Conservation (phyloP, 2,797 vertebrate genomes). For the Brachyalestes nurse region DNA sequence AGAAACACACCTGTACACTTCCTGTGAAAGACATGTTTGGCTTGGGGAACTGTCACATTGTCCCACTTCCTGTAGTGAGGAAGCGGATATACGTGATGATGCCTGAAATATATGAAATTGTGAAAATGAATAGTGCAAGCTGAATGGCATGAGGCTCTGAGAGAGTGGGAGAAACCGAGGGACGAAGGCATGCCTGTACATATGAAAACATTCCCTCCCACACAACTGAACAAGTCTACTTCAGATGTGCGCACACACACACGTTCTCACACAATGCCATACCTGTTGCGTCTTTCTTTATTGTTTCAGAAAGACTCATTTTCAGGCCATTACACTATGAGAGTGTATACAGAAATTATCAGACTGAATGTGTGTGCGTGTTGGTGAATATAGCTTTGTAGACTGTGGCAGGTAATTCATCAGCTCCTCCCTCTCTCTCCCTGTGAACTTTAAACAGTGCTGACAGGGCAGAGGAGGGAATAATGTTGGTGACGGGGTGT, state of each 20-base stretch:
- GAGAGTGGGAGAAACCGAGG: slow-evolving; percentile 25
- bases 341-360: background rate
- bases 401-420: slow-evolving; percentile 10
- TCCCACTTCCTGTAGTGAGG: background rate
- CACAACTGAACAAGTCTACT: slow-evolving; percentile 23
- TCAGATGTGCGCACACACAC: background rate
- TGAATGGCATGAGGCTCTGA: background rate
- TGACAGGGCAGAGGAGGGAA: slow-evolving; percentile 34
- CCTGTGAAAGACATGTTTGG: background rate
- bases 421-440: slow-evolving; percentile 3
- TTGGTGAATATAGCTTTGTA: slow-evolving; percentile 17
- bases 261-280: background rate
- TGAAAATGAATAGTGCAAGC: background rate
- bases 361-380: slow-evolving; percentile 2
- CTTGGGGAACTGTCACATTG: background rate
- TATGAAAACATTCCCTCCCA: slow-evolving; percentile 41
- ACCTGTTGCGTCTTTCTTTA: slow-evolving; percentile 1
- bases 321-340: background rate
- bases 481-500: background rate
- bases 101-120: background rate
- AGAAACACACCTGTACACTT: background rate
- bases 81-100: background rate
- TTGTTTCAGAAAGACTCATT: background rate
- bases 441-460: slow-evolving; percentile 27
- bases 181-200: slow-evolving; percentile 31